These are phyloP conservation scores for Epinephelus coioides DNA, from an alignment of 2,797 vertebrate genomes.

Conservation along the genomic window DNA sequence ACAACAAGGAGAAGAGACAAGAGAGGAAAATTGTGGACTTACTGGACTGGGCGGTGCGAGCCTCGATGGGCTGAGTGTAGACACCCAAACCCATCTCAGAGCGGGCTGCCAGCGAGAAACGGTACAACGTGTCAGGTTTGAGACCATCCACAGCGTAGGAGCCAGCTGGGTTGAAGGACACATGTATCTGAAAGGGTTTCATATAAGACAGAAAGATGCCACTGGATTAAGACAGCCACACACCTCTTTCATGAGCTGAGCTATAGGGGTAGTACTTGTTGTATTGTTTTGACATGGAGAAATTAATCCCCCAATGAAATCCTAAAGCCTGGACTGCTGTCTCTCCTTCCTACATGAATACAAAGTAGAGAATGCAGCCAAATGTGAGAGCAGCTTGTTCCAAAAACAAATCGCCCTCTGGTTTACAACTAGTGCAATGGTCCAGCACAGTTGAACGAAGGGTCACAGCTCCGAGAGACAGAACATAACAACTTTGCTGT, in stretches of 20 bases:
- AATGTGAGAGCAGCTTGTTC: conserved; percentile 31
- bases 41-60: conserved; percentile 96
- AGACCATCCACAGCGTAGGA: conserved; percentile 91
- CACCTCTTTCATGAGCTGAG: not conserved
- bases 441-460: conserved; percentile 47
- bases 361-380: conserved; percentile 5
- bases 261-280: not conserved
- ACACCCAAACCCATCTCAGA: conserved; percentile 94
- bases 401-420: conserved; percentile 35
- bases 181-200: conserved; percentile 85
- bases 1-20: conserved; percentile 41
- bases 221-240: conserved; percentile 15
- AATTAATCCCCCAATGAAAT: conserved; percentile 33
- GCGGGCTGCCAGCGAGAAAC: conserved; percentile 92
- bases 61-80: conserved; percentile 91
- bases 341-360: conserved; percentile 10
- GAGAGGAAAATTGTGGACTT: conserved; percentile 79
- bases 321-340: conserved; percentile 3
- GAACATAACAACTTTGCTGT: conserved; percentile 33
- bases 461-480: conserved; percentile 26
- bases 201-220: conserved; percentile 14
- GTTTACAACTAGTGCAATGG: conserved; percentile 46
- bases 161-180: conserved; percentile 91
- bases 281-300: not conserved
- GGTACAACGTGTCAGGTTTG: conserved; percentile 93